Percentiles rank a stretch among this genome's conserved stretches.
Evolutionary conservation across 2,888 invertebrate species (phyloP).

Genomic region (Cataglyphis cursor): DNA sequence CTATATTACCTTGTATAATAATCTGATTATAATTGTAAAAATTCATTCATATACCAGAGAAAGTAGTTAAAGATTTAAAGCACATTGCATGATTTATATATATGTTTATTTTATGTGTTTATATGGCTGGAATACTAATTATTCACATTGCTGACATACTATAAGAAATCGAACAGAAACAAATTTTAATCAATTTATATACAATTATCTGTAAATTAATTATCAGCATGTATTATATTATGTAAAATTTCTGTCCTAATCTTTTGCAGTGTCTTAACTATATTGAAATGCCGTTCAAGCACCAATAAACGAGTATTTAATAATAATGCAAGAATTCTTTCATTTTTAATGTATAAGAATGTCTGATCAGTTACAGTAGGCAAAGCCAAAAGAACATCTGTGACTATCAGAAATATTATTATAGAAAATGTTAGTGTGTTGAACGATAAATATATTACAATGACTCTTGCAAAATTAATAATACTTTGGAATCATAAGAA

Average conservation of each 20-base stretch:
- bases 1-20: conserved; percentile 15
- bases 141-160: neutral
- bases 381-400: conserved; percentile 13
- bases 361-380: conserved; percentile 13
- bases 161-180: neutral
- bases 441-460: conserved; percentile 16
- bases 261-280: conserved; percentile 77
- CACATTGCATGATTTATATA: neutral
- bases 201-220: conserved; percentile 11
- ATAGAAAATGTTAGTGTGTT: conserved; percentile 13
- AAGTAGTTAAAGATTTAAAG: neutral
- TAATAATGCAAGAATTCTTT: conserved; percentile 50
- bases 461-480: conserved; percentile 36
- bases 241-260: conserved; percentile 32
- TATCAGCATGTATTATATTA: conserved; percentile 4
- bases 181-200: conserved; percentile 26
- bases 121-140: neutral
- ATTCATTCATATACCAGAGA: neutral
- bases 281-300: conserved; percentile 71
- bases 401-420: conserved; percentile 41
- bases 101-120: conserved; percentile 16
- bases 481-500: conserved; percentile 28
- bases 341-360: conserved; percentile 27
- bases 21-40: conserved; percentile 25
- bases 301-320: conserved; percentile 66